Evolutionary conservation across 2,797 vertebrate genomes (phyloP), one percentile per base, ranked within the genome.

Genomic region (Pristis pectinata): DNA sequence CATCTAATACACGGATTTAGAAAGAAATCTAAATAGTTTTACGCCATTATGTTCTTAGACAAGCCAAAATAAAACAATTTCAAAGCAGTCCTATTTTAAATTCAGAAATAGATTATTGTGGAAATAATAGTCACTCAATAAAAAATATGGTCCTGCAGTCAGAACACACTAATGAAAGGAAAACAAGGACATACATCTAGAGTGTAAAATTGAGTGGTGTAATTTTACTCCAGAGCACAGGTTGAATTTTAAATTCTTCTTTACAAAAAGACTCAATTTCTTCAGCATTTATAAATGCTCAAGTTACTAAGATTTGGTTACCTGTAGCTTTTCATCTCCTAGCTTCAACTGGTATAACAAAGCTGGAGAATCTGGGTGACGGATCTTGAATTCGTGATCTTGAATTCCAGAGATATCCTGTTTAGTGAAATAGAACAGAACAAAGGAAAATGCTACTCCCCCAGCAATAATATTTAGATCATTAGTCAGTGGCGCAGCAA

Each of bases 241-340:
- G 59, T 3, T 61, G 53, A 89, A 89, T 53, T 41, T 67, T 13
- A 91, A 59, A 87, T 87, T 49, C 19, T 49, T 87, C 13, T 59
- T 87, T 59, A 59, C 49, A 59, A 56, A 56, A 11, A 83, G 82
- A 85, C 2, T 6, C 13, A 2, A 87, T 59, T 59, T 41, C 34
- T 91, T 67, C 59, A 67, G 59, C 37, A 17, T 22, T 91, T 37
- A 24, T 24, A 91, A 91, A 91, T 64, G 2, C 17, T 64, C 19
- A 91, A 17, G 15, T 37, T 64, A 91, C 17, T 22, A 59, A 64
- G 19, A 19, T 3, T 4, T 0, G 11, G 49, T 96, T 96, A 99
- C 99, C 98, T 99, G 98, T 94, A 99, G 97, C 95, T 99, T 99
- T 96, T 99, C 99, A 96, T 99, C 99, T 34, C 99, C 99, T 15